phyloP scores from a whole-genome alignment of 2,113 vertebrate genomes.

The Bujurquina vittata region DNA sequence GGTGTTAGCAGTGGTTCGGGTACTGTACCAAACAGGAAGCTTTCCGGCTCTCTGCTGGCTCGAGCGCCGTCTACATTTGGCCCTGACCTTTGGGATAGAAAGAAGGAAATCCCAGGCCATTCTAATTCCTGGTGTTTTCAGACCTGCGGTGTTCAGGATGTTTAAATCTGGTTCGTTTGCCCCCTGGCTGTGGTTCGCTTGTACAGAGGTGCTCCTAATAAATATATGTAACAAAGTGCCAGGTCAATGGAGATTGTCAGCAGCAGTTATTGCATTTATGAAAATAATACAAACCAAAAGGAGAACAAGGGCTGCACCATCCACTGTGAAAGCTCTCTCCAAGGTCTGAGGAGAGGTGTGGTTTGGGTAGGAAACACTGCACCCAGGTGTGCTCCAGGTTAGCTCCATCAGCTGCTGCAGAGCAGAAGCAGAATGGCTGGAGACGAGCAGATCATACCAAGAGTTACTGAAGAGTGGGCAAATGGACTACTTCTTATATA shows the following conservation, averaged over 20 bases:
- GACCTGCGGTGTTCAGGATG: too few relatives aligned
- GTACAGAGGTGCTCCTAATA: background rate
- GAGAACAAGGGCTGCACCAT: background rate
- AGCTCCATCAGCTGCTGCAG: too few relatives aligned
- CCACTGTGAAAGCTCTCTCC: background rate
- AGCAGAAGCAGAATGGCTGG: too few relatives aligned
- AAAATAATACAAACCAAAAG: background rate
- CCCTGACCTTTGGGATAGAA: background rate
- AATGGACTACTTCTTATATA: too few relatives aligned
- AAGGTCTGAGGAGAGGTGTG: background rate
- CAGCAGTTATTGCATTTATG: too few relatives aligned
- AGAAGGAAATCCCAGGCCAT: background rate
- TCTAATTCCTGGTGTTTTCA: background rate
- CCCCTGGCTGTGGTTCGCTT: background rate
- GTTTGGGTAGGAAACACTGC: background rate
- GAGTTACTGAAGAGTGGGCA: background rate
- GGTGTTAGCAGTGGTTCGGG: background rate
- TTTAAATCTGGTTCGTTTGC: too few relatives aligned
- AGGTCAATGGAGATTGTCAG: too few relatives aligned
- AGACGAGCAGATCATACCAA: background rate
- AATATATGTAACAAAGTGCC: too few relatives aligned
- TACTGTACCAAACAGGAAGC: background rate
- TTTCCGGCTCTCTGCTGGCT: background rate
- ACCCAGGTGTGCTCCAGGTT: background rate
- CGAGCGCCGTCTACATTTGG: accelerated